A percentile compares a stretch with the other conserved stretches of the same genome.
phyloP scores from a whole-genome alignment of 2,888 invertebrate species.

The Halocaridina rubra region DNA sequence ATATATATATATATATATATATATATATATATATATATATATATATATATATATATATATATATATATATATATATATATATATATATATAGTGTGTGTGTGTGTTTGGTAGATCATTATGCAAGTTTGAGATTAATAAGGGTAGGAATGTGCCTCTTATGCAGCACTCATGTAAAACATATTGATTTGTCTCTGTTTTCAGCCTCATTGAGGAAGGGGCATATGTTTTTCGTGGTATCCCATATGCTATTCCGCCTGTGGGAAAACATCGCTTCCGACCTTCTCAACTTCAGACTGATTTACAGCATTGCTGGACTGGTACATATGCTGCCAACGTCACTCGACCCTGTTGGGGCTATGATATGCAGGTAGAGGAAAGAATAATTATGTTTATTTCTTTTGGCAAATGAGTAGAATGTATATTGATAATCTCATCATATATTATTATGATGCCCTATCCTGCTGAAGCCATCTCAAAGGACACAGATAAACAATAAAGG shows the following conservation, averaged over 20 bases:
- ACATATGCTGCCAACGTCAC: slow-evolving; percentile 52
- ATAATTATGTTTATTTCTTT: neutral
- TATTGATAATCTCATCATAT: no score
- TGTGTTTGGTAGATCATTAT: no score
- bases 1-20: no score
- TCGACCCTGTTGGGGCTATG: slow-evolving; percentile 51
- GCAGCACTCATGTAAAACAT: no score
- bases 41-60: neutral
- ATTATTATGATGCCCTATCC: no score
- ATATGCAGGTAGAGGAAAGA: slow-evolving; percentile 28
- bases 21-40: no score
- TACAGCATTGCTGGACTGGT: slow-evolving; percentile 62
- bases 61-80: neutral
- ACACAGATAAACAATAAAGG: no score
- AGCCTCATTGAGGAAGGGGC: slow-evolving; percentile 81
- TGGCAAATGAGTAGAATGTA: no score
- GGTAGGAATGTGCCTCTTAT: no score
- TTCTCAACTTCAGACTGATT: slow-evolving; percentile 55
- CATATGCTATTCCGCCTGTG: slow-evolving; percentile 66
- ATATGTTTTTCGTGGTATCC: slow-evolving; percentile 71
- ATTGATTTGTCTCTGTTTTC: slow-evolving; percentile 66
- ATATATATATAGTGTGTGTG: neutral
- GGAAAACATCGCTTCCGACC: slow-evolving; percentile 57
- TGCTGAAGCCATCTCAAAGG: no score
- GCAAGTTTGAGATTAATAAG: no score